Conservation (phyloP, 1,140 invertebrate genomes). For the Rhagoletis zephyria region DNA sequence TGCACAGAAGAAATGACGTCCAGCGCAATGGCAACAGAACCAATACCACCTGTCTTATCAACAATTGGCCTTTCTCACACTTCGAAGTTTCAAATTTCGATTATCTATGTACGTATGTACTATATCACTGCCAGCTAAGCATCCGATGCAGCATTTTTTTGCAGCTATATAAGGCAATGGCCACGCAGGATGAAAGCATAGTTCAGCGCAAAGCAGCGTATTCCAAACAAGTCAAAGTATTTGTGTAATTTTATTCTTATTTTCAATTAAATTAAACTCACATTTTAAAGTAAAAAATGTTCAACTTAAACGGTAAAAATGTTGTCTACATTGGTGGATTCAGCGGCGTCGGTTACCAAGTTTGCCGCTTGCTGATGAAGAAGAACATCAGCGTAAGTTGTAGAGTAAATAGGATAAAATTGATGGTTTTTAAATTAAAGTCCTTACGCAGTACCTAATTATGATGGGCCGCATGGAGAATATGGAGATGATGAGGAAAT, state of each 20-base stretch:
- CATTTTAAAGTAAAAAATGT: conserved; percentile 60
- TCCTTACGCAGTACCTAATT: conserved; percentile 60
- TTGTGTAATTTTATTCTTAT: neutral
- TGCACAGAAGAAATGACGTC: neutral
- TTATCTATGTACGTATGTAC: too few relatives aligned
- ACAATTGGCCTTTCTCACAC: neutral
- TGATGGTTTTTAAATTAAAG: neutral
- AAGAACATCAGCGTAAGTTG: conserved; percentile 61
- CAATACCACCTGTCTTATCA: conserved; percentile 10
- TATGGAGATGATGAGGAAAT: conserved; percentile 67
- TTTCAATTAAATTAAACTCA: neutral
- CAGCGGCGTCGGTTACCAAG: conserved; percentile 66
- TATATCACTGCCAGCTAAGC: neutral
- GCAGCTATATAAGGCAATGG: conserved; percentile 15
- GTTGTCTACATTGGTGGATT: conserved; percentile 67
- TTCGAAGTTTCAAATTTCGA: neutral
- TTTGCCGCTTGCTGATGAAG: conserved; percentile 66
- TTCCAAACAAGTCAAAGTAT: neutral
- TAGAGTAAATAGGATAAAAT: neutral
- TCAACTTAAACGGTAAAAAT: conserved; percentile 68
- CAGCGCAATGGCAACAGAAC: too few relatives aligned
- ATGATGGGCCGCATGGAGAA: conserved; percentile 69
- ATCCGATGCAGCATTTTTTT: neutral
- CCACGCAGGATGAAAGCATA: neutral
- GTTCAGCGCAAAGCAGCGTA: neutral